Evolutionary conservation across 2,113 vertebrate species (phyloP).

Genomic region (Mesembrinibis cayennensis): DNA sequence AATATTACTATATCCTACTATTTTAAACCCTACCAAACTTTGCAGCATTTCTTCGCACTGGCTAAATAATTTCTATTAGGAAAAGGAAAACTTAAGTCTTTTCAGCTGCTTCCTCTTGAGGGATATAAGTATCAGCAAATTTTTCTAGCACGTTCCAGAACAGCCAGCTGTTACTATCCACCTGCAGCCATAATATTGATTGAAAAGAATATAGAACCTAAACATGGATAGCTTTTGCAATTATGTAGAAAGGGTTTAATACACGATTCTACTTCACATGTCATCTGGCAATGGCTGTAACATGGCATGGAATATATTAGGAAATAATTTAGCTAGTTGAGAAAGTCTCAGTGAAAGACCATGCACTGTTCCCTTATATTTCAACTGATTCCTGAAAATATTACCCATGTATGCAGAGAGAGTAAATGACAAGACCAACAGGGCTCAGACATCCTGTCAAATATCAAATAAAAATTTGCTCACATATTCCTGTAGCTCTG

Average conservation of each 20-base stretch:
- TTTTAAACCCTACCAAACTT: not conserved
- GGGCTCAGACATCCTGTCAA: not conserved
- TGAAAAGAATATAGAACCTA: slow-evolving; percentile 59
- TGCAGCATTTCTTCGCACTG: not conserved
- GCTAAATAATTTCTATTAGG: slow-evolving; percentile 49
- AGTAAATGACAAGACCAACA: not conserved
- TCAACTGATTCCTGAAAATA: not conserved
- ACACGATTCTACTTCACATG: slow-evolving; percentile 37
- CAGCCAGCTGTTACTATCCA: slow-evolving; percentile 67
- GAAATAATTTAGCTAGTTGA: slow-evolving; percentile 6
- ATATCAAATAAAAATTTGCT: not conserved
- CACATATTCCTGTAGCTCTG: not conserved
- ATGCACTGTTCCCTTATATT: not conserved
- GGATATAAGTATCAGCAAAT: slow-evolving; percentile 56
- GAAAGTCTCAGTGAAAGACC: not conserved
- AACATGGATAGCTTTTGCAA: slow-evolving; percentile 48
- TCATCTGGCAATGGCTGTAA: not conserved
- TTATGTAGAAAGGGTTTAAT: slow-evolving; percentile 54
- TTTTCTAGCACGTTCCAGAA: slow-evolving; percentile 54
- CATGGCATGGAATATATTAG: not conserved
- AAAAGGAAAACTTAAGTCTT: slow-evolving; percentile 44
- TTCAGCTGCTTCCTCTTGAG: slow-evolving; percentile 68
- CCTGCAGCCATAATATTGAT: slow-evolving; percentile 66
- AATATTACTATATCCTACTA: not conserved
- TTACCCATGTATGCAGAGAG: not conserved